Percentiles rank a stretch among this genome's conserved stretches.
These are phyloP conservation scores for Dryococelus australis DNA, from an alignment of 2,888 invertebrate species.

Conservation along the genomic window DNA sequence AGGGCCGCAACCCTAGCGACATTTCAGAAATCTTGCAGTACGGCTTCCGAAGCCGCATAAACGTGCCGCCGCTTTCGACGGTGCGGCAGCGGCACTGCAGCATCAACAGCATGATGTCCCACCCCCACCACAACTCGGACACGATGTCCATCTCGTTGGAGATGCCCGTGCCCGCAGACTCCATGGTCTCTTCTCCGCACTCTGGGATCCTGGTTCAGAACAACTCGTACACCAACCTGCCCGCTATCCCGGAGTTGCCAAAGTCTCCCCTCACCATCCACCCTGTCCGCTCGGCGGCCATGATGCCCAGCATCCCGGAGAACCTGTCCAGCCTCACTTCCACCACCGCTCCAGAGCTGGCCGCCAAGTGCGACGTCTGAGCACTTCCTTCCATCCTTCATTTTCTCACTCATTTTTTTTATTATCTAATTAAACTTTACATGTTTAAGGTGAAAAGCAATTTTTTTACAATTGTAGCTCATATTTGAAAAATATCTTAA, in stretches of 20 bases:
- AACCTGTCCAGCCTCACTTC: constrained; percentile 24
- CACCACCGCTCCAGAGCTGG: neutral
- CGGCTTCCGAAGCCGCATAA: constrained; percentile 60
- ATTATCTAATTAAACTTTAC: neutral
- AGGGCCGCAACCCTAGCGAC: constrained; percentile 71
- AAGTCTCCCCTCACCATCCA: constrained; percentile 25
- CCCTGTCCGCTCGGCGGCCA: constrained; percentile 33
- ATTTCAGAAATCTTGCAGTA: constrained; percentile 68
- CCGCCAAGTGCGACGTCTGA: neutral
- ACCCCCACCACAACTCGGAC: constrained; percentile 32
- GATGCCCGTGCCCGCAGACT: constrained; percentile 11
- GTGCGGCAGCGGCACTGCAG: neutral
- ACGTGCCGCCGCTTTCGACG: constrained; percentile 26
- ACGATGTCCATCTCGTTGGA: constrained; percentile 7
- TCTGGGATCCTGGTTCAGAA: constrained; percentile 31
- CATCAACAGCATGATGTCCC: constrained; percentile 29
- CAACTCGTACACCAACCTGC: constrained; percentile 37
- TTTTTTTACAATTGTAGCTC: neutral
- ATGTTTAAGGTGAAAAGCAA: neutral
- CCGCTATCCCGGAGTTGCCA: constrained; percentile 35
- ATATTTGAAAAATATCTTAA: neutral
- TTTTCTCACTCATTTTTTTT: neutral
- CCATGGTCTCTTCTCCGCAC: constrained; percentile 13
- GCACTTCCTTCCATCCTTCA: neutral
- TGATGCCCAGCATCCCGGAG: constrained; percentile 38